Conservation (phyloP, 1,140 invertebrate genomes). For the Drosophila parabipectinata region DNA sequence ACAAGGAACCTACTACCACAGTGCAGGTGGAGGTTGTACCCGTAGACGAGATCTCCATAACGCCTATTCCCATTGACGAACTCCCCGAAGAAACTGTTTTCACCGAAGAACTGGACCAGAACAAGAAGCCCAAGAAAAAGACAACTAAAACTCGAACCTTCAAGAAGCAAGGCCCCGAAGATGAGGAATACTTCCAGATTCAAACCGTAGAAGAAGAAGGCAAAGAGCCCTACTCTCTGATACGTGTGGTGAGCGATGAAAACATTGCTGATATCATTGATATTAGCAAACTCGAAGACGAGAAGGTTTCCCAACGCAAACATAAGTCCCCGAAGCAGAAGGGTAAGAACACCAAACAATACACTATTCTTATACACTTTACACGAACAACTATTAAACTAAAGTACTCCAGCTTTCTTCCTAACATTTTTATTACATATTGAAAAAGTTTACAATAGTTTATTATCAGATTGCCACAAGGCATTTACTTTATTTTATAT, state of each 20-base stretch:
- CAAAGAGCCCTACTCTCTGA: slow-evolving; percentile 78
- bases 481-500: slow-evolving; percentile 2
- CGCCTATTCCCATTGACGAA: slow-evolving; percentile 69
- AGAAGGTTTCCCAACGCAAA: slow-evolving; percentile 77
- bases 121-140: slow-evolving; percentile 81
- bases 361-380: slow-evolving; percentile 63
- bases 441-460: slow-evolving; percentile 58
- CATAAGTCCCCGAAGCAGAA: slow-evolving; percentile 72
- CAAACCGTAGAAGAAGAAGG: slow-evolving; percentile 84
- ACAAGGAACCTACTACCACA: slow-evolving; percentile 67
- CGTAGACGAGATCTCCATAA: slow-evolving; percentile 45
- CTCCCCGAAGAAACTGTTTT: slow-evolving; percentile 84
- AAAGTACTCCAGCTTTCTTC: neutral
- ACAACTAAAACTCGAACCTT: slow-evolving; percentile 78
- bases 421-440: too few relatives aligned
- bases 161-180: slow-evolving; percentile 74
- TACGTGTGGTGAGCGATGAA: slow-evolving; percentile 80
- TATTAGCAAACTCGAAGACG: slow-evolving; percentile 76
- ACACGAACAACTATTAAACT: slow-evolving; percentile 24
- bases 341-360: slow-evolving; percentile 80
- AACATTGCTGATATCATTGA: slow-evolving; percentile 82
- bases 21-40: slow-evolving; percentile 65
- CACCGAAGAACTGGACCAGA: slow-evolving; percentile 75
- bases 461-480: slow-evolving; percentile 1
- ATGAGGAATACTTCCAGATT: slow-evolving; percentile 83